phyloP scores from a whole-genome alignment of 2,113 vertebrate species.

The Macrotus californicus region DNA sequence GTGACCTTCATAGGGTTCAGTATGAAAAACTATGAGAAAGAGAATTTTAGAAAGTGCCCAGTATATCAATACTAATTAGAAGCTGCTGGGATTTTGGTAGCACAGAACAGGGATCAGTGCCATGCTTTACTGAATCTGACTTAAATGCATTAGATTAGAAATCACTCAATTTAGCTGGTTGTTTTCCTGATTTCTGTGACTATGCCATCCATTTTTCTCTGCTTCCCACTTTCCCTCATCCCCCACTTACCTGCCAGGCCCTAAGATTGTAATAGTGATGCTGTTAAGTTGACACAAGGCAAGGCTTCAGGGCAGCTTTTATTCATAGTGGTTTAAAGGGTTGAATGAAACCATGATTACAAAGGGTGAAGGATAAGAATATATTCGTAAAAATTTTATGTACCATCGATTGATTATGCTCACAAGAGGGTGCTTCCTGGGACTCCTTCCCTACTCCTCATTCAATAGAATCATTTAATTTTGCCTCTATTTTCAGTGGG shows the following conservation, averaged over 20 bases:
- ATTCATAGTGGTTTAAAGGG: constrained; percentile 51
- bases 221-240: background rate
- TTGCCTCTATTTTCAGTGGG: background rate
- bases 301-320: constrained; percentile 50
- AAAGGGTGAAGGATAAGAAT: background rate
- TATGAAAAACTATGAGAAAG: constrained; percentile 29
- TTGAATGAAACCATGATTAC: constrained; percentile 18
- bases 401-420: background rate
- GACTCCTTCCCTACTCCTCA: background rate
- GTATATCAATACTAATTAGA: constrained; percentile 43
- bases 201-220: constrained; percentile 41
- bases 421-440: background rate
- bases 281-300: background rate
- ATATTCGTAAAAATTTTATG: background rate
- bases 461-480: background rate
- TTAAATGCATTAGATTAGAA: constrained; percentile 75
- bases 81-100: constrained; percentile 55
- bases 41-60: constrained; percentile 56
- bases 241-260: background rate
- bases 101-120: constrained; percentile 44
- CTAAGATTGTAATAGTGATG: constrained; percentile 49
- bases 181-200: constrained; percentile 69
- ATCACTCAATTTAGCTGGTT: constrained; percentile 70
- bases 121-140: constrained; percentile 69
- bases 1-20: background rate